These are phyloP conservation scores for Ceyx cyanopectus DNA, from an alignment of 2,113 vertebrate species.

Conservation along the genomic window DNA sequence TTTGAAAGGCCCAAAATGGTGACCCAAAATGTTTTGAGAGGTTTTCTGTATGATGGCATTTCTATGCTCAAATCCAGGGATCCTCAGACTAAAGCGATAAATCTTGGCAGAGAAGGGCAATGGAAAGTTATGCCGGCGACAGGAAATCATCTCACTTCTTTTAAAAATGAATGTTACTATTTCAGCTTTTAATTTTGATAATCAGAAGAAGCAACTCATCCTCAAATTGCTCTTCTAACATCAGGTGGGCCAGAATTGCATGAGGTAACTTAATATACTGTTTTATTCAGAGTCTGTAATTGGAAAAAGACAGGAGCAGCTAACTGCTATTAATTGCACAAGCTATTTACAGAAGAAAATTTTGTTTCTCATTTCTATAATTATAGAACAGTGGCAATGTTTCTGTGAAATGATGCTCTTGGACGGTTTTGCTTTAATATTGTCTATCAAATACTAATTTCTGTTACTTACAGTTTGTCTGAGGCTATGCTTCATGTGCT, in stretches of 20 bases:
- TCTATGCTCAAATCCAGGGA: neutral
- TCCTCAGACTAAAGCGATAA: neutral
- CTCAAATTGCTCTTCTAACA: neutral
- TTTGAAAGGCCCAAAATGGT: conserved; percentile 8
- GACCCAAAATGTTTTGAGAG: neutral
- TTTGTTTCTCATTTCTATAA: neutral
- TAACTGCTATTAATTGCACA: neutral
- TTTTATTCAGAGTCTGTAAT: neutral
- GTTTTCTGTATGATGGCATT: neutral
- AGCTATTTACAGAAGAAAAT: conserved; percentile 11
- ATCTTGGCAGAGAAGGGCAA: neutral
- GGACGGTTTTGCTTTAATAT: neutral
- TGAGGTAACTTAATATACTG: neutral
- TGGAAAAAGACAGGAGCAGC: conserved; percentile 24
- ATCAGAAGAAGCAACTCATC: conserved; percentile 5
- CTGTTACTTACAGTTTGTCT: neutral
- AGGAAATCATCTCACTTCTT: neutral
- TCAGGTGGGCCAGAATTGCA: neutral
- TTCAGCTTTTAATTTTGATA: conserved; percentile 5
- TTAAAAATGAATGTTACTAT: neutral
- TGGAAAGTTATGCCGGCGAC: neutral
- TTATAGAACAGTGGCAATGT: neutral
- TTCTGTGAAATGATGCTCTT: neutral
- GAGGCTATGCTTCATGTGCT: neutral
- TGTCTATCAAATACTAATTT: neutral